phyloP scores from a whole-genome alignment of 1,140 invertebrate species.

The Drosophila pseudoananassae region DNA sequence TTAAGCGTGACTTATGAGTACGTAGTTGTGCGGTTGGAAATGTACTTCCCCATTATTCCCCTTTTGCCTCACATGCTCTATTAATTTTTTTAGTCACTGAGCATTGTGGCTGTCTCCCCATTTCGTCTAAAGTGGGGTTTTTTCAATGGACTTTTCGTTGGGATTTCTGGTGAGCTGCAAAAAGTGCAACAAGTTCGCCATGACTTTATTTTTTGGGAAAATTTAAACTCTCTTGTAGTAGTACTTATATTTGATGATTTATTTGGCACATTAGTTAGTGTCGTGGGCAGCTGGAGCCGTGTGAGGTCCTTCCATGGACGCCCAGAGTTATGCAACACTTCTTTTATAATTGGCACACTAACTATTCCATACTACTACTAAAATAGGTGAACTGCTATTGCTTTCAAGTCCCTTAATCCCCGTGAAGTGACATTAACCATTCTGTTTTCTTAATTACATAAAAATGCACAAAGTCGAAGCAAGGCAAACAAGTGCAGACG shows the following conservation, averaged over 20 bases:
- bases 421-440: constrained; percentile 49
- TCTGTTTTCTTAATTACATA: constrained; percentile 30
- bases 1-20: constrained; percentile 58
- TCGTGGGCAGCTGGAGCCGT: constrained; percentile 36
- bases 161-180: constrained; percentile 10
- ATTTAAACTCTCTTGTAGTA: no score
- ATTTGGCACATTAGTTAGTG: constrained; percentile 65
- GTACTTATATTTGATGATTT: constrained; percentile 52
- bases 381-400: background rate
- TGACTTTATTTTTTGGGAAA: background rate
- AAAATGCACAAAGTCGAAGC: constrained; percentile 47
- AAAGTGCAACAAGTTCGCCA: constrained; percentile 43
- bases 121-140: constrained; percentile 1
- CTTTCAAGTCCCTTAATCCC: background rate
- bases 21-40: constrained; percentile 34
- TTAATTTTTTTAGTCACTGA: constrained; percentile 68
- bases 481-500: constrained; percentile 10
- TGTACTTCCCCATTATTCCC: background rate
- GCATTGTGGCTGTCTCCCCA: constrained; percentile 20
- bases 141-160: constrained; percentile 14
- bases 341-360: no score
- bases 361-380: background rate
- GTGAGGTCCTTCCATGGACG: constrained; percentile 16
- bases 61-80: constrained; percentile 49
- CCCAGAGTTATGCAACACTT: constrained; percentile 49